These are phyloP conservation scores for Brachionus rotundiformis DNA, from an alignment of 1,140 invertebrate species.

Conservation along the genomic window DNA sequence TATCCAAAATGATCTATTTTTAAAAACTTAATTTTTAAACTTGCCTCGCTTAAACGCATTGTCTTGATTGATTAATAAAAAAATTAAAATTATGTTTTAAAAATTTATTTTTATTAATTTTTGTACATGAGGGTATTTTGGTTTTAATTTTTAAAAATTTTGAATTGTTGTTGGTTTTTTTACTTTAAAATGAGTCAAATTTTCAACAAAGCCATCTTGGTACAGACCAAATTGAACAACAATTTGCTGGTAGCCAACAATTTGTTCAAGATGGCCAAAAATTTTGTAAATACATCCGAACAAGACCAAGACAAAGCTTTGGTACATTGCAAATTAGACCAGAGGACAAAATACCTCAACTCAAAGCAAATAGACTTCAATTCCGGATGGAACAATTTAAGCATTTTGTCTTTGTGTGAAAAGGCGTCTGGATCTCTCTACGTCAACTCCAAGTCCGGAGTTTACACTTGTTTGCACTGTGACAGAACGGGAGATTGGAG, in stretches of 20 bases:
- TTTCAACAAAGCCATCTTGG: background rate
- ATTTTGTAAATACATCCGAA: conserved; percentile 2
- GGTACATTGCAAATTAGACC: background rate
- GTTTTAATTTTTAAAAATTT: background rate
- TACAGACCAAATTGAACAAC: conserved; percentile 21
- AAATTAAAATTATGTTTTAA: background rate
- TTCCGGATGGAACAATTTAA: conserved; percentile 29
- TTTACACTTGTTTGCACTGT: conserved; percentile 57
- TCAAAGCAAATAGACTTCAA: conserved; percentile 18
- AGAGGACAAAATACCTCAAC: conserved; percentile 22
- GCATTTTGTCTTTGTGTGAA: background rate
- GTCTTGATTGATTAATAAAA: background rate
- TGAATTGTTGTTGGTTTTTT: background rate
- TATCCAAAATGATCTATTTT: background rate
- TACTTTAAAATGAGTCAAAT: conserved; percentile 40
- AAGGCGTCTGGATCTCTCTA: background rate
- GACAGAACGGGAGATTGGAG: conserved; percentile 56
- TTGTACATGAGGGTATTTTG: background rate
- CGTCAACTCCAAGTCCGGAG: conserved; percentile 53
- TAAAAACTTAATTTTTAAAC: background rate
- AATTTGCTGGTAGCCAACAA: background rate
- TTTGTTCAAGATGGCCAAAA: conserved; percentile 13
- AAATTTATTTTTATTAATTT: too few relatives aligned
- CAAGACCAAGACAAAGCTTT: background rate
- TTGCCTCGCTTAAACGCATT: background rate